phyloP scores from a whole-genome alignment of 2,888 invertebrate genomes.

The Cephus pulcher region DNA sequence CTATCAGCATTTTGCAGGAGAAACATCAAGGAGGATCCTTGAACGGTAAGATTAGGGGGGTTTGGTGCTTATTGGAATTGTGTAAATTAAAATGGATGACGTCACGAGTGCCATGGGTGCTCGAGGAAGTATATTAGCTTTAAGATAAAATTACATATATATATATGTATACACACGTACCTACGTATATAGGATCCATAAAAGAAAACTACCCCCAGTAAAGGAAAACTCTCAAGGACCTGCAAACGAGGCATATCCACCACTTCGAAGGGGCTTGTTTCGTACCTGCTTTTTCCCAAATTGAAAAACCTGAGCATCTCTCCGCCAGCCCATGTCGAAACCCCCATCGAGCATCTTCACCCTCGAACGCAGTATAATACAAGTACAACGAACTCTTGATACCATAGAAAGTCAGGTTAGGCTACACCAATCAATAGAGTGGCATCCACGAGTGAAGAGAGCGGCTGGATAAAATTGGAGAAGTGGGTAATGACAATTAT shows the following conservation, averaged over 20 bases:
- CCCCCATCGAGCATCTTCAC: neutral
- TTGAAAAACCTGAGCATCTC: neutral
- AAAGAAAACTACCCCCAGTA: neutral
- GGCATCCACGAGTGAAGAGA: neutral
- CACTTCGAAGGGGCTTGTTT: neutral
- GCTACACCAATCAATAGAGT: neutral
- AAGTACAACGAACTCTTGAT: neutral
- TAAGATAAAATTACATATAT: neutral
- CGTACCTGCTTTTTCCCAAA: neutral
- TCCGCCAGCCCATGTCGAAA: neutral
- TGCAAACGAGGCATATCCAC: neutral
- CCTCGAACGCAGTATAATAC: neutral
- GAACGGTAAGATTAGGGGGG: neutral
- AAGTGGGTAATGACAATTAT: too few species aligned
- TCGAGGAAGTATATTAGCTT: neutral
- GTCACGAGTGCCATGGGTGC: neutral
- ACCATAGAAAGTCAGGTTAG: neutral
- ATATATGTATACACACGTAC: neutral
- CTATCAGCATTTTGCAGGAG: neutral
- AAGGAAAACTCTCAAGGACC: neutral
- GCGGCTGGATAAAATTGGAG: too few species aligned
- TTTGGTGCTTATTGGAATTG: neutral
- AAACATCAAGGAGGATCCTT: neutral
- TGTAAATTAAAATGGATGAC: neutral
- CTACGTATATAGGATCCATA: neutral